Conservation (phyloP, 2,888 invertebrate genomes). For the Meteorus colon region DNA sequence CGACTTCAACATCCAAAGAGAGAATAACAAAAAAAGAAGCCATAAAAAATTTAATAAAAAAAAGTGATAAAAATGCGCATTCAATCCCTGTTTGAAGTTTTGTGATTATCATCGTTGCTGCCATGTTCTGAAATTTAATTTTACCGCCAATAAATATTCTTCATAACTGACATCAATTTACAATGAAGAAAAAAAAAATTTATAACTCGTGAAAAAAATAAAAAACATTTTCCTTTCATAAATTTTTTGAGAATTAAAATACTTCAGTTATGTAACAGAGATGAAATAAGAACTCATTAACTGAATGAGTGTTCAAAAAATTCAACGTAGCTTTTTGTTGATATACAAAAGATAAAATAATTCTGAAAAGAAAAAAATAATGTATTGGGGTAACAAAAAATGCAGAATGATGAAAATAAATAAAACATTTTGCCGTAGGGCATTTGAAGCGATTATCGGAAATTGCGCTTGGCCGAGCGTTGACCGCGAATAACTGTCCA, state of each 20-base stretch:
- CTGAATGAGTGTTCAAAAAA: not conserved
- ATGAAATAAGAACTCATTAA: slow-evolving; percentile 5
- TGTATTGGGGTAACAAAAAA: not conserved
- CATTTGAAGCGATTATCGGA: slow-evolving; percentile 44
- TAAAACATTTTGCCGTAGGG: slow-evolving; percentile 25
- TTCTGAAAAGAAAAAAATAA: not conserved
- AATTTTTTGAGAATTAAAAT: not conserved
- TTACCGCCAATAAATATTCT: not conserved
- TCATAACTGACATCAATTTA: not conserved
- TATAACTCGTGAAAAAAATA: not conserved
- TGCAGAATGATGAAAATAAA: slow-evolving; percentile 16
- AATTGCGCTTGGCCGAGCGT: slow-evolving; percentile 44
- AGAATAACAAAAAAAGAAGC: not conserved
- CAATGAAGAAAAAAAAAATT: not conserved
- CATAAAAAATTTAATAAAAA: not conserved
- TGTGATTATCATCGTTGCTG: not conserved
- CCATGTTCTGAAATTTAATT: not conserved
- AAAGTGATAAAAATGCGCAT: not conserved
- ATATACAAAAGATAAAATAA: not conserved
- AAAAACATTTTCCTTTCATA: not conserved
- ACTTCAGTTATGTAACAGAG: not conserved
- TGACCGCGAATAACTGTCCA: slow-evolving; percentile 47
- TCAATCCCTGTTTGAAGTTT: not conserved
- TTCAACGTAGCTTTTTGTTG: not conserved
- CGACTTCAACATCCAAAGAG: not conserved